A percentile compares a stretch with the other conserved stretches of the same genome.
Evolutionary conservation across 2,888 invertebrate species (phyloP).

Genomic region (Philaethria dido): DNA sequence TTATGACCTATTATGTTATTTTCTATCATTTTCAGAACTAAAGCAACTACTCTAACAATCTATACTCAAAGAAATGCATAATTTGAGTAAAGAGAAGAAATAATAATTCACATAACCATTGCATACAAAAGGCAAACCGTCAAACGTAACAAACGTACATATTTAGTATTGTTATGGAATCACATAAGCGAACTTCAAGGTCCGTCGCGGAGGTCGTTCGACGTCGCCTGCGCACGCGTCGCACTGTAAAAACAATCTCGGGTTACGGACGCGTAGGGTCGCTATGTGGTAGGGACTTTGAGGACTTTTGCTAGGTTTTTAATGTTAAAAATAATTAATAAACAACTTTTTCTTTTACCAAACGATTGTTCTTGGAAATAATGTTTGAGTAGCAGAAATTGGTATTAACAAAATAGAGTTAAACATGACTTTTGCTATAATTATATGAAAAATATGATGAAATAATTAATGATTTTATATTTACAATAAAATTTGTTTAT

Average conservation of each 20-base stretch:
- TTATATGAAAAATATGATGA: background rate
- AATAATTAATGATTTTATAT: background rate
- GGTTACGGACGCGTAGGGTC: constrained; percentile 56
- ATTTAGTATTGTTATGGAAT: constrained; percentile 45
- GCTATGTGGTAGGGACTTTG: background rate
- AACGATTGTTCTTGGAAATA: too few species aligned
- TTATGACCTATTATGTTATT: too few species aligned
- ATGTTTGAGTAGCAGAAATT: too few species aligned
- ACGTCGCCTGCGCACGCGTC: constrained; percentile 66
- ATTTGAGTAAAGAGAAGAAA: background rate
- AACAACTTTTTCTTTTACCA: too few species aligned
- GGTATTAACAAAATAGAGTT: too few species aligned
- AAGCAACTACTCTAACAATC: too few species aligned
- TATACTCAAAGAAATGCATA: too few species aligned
- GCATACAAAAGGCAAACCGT: constrained; percentile 3
- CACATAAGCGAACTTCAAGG: constrained; percentile 60
- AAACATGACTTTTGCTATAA: too few species aligned
- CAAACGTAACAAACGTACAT: constrained; percentile 26
- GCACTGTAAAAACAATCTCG: constrained; percentile 72
- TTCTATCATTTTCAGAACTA: too few species aligned
- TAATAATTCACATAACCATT: background rate
- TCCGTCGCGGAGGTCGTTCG: constrained; percentile 73
- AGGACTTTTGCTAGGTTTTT: background rate
- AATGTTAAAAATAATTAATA: too few species aligned
- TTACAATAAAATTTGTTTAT: too few species aligned